Percentiles rank a stretch among this genome's conserved stretches.
These are phyloP conservation scores for Saguinus midas DNA, from an alignment of 2,113 vertebrate species.

Conservation along the genomic window DNA sequence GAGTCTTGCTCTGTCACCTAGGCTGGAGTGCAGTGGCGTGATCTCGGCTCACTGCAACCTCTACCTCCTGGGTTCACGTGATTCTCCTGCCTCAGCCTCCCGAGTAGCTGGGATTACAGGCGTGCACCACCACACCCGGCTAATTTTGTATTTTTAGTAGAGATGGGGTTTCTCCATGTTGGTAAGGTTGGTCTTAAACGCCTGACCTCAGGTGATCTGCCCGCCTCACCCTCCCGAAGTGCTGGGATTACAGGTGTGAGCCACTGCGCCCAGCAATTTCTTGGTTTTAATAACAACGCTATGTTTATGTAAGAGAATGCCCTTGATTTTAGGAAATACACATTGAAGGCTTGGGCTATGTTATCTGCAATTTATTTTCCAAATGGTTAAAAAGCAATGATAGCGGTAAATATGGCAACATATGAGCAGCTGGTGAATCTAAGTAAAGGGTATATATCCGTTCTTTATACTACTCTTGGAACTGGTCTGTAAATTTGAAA, in stretches of 20 bases:
- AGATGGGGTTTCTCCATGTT: background rate
- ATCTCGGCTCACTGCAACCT: too few species aligned
- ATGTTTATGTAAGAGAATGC: background rate
- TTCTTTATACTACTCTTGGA: background rate
- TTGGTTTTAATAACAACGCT: background rate
- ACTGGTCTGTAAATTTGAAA: background rate
- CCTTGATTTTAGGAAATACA: background rate
- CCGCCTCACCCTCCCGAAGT: background rate
- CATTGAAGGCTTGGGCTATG: background rate
- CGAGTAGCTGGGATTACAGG: too few species aligned
- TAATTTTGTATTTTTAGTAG: background rate
- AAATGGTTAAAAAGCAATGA: background rate
- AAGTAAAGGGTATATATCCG: background rate
- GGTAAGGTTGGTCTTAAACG: background rate
- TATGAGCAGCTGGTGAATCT: background rate
- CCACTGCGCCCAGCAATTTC: background rate
- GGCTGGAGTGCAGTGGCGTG: too few species aligned
- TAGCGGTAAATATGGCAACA: background rate
- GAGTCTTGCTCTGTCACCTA: too few species aligned
- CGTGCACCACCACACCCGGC: rapidly evolving
- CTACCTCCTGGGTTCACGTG: too few species aligned
- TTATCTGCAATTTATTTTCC: background rate
- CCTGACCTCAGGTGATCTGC: background rate
- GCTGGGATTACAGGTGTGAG: too few species aligned
- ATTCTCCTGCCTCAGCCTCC: too few species aligned